Evolutionary conservation across 2,888 invertebrate species (phyloP).

Genomic region (Erebia ligea): DNA sequence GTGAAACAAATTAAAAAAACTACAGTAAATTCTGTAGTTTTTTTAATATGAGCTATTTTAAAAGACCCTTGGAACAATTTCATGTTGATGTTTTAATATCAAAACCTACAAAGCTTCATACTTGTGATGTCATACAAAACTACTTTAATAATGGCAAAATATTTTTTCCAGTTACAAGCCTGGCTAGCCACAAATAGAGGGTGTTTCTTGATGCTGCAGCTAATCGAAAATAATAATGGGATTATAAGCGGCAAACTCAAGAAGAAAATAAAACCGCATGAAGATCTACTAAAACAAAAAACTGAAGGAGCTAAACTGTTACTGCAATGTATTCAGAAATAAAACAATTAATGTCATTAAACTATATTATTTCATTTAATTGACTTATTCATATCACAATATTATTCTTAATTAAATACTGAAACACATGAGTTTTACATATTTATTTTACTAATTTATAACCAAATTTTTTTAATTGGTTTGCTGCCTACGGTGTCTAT

Average conservation of each 20-base stretch:
- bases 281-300: slow-evolving; percentile 77
- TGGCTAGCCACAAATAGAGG: slow-evolving; percentile 90
- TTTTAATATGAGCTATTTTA: no score
- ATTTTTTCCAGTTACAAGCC: slow-evolving; percentile 75
- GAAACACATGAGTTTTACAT: no score
- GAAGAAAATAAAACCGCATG: slow-evolving; percentile 72
- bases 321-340: slow-evolving; percentile 74
- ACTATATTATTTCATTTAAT: slow-evolving; percentile 38
- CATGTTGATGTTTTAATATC: no score
- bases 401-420: background rate
- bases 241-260: slow-evolving; percentile 71
- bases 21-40: no score
- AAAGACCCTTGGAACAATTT: no score
- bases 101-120: no score
- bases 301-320: slow-evolving; percentile 86
- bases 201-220: slow-evolving; percentile 88
- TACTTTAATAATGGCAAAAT: background rate
- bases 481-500: slow-evolving; percentile 56
- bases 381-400: slow-evolving; percentile 26
- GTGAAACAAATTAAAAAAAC: no score
- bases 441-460: slow-evolving; percentile 10
- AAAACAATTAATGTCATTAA: slow-evolving; percentile 50
- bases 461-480: slow-evolving; percentile 70
- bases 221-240: slow-evolving; percentile 85
- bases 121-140: no score